Evolutionary conservation across 2,797 vertebrate species (phyloP), one percentile per base, ranked within the genome.

Genomic region (Ctenochaetus hawaiiensis): DNA sequence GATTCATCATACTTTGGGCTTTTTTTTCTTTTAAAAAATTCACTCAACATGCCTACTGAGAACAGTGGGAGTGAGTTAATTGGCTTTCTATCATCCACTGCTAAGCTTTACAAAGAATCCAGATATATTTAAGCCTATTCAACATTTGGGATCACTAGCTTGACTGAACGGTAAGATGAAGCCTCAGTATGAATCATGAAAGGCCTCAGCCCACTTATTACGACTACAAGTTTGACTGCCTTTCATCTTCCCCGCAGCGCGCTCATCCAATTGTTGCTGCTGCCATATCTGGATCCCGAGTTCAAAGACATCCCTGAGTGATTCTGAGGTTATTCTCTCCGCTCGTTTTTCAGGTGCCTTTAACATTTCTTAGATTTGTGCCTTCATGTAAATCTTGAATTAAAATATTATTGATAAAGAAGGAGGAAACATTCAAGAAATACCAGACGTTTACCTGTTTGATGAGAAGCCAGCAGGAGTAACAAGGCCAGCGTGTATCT

Each of bases 171-270:
- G 63, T 72, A 37, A 74, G 83, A 90, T 79, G 80, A 88, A 86
- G 58, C 89, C 84, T 86, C 57, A 39, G 75, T 59, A 83, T 88
- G 78, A 84, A 72, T 89, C 87, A 89, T 87, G 80, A 91, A 91
- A 86, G 82, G 80, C 82, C 75, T 87, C 83, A 45, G 72, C 84
- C 84, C 87, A 85, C 85, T 92, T 89, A 90, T 84, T 89, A 84
- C 76, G 43, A 88, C 89, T 82, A 84, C 90, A 78, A 86, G 80
- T 84, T 82, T 83, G 84, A 85, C 77, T 84, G 81, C 75, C 88
- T 93, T 92, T 91, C 89, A 92, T 92, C 91, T 87, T 81, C 72
- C 54, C 74, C 53, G 66, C 43, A 62, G 83, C 64, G 1, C 14
- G 53, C 69, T 90, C 85, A 87, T 88, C 83, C 85, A 83, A 84